phyloP scores from a whole-genome alignment of 1,140 invertebrate genomes.

The Sycobia sp. region DNA sequence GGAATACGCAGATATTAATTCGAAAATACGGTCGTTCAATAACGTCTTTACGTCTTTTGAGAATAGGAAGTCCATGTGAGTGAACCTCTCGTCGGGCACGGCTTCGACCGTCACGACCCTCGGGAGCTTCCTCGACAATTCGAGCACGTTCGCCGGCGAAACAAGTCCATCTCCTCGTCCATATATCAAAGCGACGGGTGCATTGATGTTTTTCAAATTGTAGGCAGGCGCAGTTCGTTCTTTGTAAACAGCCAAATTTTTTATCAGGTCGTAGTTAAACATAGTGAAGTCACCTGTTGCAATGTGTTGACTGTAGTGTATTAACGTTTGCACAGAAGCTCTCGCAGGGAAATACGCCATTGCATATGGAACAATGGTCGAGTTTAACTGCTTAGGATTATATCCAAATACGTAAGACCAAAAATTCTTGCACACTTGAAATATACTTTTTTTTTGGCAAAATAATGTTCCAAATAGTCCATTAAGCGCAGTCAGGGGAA shows the following conservation, averaged over 20 bases:
- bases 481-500: conserved; percentile 37
- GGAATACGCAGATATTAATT: no score
- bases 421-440: conserved; percentile 62
- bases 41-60: conserved; percentile 45
- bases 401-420: conserved; percentile 65
- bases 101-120: conserved; percentile 40
- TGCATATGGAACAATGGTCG: conserved; percentile 48
- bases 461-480: conserved; percentile 20
- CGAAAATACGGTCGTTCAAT: conserved; percentile 43
- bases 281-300: conserved; percentile 50
- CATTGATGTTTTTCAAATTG: conserved; percentile 64
- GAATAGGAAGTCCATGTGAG: conserved; percentile 54
- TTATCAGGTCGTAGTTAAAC: conserved; percentile 61
- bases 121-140: conserved; percentile 37
- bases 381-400: conserved; percentile 61
- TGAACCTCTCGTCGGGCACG: conserved; percentile 46
- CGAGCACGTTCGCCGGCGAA: background rate
- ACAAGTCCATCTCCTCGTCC: conserved; percentile 62
- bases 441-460: conserved; percentile 43
- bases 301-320: conserved; percentile 56
- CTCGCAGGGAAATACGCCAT: conserved; percentile 62
- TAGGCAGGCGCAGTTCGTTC: conserved; percentile 62
- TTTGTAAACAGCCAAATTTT: conserved; percentile 63
- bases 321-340: conserved; percentile 62
- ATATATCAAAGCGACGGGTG: conserved; percentile 68